Conservation (phyloP, 2,888 invertebrate genomes). For the Allophyes oxyacanthae region DNA sequence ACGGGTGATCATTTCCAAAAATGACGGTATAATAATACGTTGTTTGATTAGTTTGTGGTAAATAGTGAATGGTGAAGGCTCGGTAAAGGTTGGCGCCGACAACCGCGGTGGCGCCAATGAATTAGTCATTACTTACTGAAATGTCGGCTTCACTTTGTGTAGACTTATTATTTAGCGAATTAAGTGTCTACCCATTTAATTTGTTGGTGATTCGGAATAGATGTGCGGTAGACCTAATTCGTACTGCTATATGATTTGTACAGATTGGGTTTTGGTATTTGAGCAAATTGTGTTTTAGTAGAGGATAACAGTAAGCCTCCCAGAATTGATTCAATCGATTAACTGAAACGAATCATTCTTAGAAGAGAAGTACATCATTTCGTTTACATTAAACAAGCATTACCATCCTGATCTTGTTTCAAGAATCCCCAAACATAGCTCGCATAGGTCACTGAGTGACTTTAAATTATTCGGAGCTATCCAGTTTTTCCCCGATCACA, state of each 20-base stretch:
- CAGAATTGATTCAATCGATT: constrained; percentile 16
- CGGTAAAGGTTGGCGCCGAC: constrained; percentile 67
- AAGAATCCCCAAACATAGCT: no score
- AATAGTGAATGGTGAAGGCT: constrained; percentile 47
- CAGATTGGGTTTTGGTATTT: constrained; percentile 36
- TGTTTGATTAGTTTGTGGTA: constrained; percentile 87
- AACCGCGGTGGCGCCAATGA: constrained; percentile 80
- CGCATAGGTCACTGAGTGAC: no score
- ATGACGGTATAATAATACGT: constrained; percentile 83
- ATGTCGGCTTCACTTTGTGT: constrained; percentile 60
- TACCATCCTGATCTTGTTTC: no score
- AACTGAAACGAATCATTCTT: no score
- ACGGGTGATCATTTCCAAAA: constrained; percentile 73
- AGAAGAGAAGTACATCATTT: no score
- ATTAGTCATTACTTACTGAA: constrained; percentile 75
- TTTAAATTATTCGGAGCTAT: no score
- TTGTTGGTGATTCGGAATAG: constrained; percentile 33
- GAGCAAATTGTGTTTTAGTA: constrained; percentile 9
- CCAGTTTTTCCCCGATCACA: no score
- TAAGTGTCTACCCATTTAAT: constrained; percentile 52
- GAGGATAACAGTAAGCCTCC: constrained; percentile 15
- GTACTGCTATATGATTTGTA: constrained; percentile 38
- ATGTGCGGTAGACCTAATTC: constrained; percentile 46
- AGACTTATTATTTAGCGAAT: constrained; percentile 53
- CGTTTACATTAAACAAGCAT: no score